Conservation (phyloP, 2,113 vertebrate species). For the Struthio camelus region DNA sequence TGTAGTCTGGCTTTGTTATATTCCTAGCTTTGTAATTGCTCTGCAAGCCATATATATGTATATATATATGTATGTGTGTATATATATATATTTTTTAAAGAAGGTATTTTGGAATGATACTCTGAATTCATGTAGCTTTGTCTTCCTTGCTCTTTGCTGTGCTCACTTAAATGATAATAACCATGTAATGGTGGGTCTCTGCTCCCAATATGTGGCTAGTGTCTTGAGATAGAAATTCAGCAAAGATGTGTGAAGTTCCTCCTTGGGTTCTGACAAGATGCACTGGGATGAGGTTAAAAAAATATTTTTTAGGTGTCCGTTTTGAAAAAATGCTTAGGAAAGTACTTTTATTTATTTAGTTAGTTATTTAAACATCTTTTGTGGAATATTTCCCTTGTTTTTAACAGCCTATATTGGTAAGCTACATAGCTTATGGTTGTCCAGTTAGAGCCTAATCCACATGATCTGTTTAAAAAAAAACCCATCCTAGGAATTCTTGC, state of each 20-base stretch:
- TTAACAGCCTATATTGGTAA: neutral
- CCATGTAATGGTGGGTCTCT: neutral
- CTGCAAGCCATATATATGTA: no score
- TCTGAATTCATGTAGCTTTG: neutral
- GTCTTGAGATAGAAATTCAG: neutral
- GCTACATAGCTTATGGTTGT: neutral
- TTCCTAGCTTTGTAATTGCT: no score
- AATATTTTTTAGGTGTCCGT: neutral
- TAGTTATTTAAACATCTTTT: neutral
- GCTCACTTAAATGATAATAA: neutral
- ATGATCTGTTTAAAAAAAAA: slow-evolving; percentile 1
- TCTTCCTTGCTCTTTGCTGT: neutral
- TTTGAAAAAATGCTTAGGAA: neutral
- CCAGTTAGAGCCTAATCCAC: neutral
- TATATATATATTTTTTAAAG: no score
- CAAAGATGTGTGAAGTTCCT: neutral
- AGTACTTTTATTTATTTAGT: neutral
- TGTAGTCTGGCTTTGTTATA: neutral
- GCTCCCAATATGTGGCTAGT: fast-evolving
- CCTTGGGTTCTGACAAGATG: neutral
- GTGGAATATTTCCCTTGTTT: neutral
- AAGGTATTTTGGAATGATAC: neutral
- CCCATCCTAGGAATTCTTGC: slow-evolving; percentile 40
- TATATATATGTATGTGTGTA: no score
- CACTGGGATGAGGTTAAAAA: neutral